Evolutionary conservation across 2,113 vertebrate genomes (phyloP).

Genomic region (Oriolus oriolus): DNA sequence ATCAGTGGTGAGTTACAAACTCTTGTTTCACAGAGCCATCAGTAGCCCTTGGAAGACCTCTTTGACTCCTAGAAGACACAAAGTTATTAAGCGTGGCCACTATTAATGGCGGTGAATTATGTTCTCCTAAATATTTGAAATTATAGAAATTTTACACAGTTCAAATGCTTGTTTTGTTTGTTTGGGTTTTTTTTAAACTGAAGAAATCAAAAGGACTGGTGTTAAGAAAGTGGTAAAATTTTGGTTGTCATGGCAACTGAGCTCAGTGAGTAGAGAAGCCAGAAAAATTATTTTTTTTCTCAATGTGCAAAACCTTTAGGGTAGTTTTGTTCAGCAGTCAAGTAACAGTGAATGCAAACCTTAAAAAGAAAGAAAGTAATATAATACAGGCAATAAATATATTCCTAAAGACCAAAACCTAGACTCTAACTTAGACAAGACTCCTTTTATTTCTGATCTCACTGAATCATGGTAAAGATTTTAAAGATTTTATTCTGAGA

Average conservation of each 20-base stretch:
- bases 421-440: neutral
- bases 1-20: neutral
- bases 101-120: neutral
- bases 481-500: neutral
- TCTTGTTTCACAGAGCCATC: neutral
- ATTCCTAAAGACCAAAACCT: neutral
- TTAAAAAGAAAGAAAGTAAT: neutral
- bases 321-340: neutral
- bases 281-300: neutral
- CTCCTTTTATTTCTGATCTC: neutral
- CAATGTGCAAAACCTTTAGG: neutral
- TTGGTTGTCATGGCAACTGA: conserved; percentile 33
- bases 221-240: neutral
- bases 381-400: neutral
- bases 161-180: neutral
- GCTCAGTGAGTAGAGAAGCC: neutral
- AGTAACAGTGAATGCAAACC: neutral
- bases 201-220: neutral
- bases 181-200: neutral
- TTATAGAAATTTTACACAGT: neutral
- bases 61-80: neutral
- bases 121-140: neutral
- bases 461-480: neutral
- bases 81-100: neutral
- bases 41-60: neutral